Conservation (phyloP, 2,888 invertebrate species). For the Oscheius sp. region DNA sequence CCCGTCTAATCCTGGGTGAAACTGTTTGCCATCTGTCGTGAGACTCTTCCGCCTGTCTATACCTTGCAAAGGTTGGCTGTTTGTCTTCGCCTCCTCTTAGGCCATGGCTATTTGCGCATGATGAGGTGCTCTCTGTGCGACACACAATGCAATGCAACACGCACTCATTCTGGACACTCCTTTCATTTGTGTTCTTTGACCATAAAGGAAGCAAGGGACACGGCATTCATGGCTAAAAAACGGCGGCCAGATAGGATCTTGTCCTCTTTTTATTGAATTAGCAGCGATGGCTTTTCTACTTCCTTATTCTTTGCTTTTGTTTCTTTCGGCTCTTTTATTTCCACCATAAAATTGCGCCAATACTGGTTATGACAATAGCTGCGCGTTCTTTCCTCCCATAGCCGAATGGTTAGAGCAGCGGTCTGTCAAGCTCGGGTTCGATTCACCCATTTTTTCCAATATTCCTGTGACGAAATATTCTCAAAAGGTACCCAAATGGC, state of each 20-base stretch:
- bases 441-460: too few relatives aligned
- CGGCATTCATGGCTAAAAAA: too few relatives aligned
- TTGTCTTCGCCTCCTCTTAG: background rate
- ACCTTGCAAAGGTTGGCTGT: background rate
- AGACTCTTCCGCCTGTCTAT: background rate
- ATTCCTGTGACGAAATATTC: too few relatives aligned
- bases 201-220: background rate
- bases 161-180: background rate
- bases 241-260: background rate
- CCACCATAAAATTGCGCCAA: background rate
- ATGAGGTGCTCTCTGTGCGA: constrained; percentile 7
- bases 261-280: background rate
- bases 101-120: constrained; percentile 19
- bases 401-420: too few relatives aligned
- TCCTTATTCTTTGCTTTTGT: background rate
- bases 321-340: background rate
- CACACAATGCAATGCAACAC: background rate
- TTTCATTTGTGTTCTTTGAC: constrained; percentile 7
- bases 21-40: too few relatives aligned
- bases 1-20: too few relatives aligned
- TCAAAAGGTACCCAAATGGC: too few relatives aligned
- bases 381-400: too few relatives aligned
- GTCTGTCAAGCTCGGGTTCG: too few relatives aligned
- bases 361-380: too few relatives aligned
- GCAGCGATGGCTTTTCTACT: background rate